These are phyloP conservation scores for Huso huso DNA, from an alignment of 2,797 vertebrate genomes.

Conservation along the genomic window DNA sequence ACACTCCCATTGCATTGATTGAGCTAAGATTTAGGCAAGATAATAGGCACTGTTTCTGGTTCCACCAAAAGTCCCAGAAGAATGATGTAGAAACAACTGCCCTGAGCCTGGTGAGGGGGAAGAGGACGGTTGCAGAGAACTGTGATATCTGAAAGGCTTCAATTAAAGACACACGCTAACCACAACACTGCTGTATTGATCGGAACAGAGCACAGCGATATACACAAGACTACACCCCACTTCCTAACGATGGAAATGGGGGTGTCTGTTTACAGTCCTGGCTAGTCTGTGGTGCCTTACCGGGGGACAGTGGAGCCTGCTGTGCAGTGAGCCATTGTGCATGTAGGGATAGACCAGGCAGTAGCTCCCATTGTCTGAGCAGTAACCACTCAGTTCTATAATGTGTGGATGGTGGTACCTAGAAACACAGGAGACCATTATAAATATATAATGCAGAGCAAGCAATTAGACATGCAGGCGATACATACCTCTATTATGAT, in stretches of 20 bases:
- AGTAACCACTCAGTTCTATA: conserved; percentile 47
- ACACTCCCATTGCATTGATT: no score
- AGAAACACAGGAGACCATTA: not conserved
- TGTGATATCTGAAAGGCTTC: no score
- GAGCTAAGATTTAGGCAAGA: not conserved
- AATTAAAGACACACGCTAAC: no score
- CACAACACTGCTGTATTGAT: no score
- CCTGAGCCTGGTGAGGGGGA: not conserved
- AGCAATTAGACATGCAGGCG: no score
- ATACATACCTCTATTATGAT: no score
- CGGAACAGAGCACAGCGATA: not conserved
- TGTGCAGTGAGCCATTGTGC: conserved; percentile 52
- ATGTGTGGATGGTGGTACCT: conserved; percentile 57
- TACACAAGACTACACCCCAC: no score
- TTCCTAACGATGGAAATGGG: no score
- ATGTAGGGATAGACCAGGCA: conserved; percentile 59
- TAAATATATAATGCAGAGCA: no score
- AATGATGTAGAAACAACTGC: not conserved
- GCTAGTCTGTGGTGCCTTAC: conserved; percentile 37
- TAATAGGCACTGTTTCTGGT: no score
- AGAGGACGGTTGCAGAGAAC: no score
- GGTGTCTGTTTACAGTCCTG: not conserved
- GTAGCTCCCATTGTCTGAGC: conserved; percentile 45
- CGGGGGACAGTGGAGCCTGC: conserved; percentile 42
- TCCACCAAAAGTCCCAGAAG: no score